Percentiles rank a stretch among this genome's conserved stretches.
These are phyloP conservation scores for Potamilus streckersoni DNA, from an alignment of 1,140 invertebrate genomes.

Conservation along the genomic window DNA sequence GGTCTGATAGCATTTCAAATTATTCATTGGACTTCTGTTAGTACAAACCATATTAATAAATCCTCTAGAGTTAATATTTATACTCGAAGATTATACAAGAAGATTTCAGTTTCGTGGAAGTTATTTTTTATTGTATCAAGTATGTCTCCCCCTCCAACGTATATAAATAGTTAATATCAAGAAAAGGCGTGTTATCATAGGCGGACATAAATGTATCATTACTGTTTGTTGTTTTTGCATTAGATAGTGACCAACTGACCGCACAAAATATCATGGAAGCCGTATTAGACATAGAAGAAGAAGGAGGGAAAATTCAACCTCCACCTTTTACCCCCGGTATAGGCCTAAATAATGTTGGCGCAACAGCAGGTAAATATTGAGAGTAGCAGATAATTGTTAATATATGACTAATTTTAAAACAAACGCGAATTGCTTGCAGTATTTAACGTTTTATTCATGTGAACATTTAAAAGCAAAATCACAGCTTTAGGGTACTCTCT, in stretches of 20 bases:
- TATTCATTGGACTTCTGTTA: too few relatives aligned
- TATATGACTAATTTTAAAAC: not conserved
- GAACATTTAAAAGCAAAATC: not conserved
- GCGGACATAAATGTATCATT: too few relatives aligned
- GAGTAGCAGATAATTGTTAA: not conserved
- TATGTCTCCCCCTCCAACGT: too few relatives aligned
- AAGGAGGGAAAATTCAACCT: not conserved
- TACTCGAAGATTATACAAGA: too few relatives aligned
- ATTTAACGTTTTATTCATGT: not conserved
- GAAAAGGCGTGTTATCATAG: too few relatives aligned
- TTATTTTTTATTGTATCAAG: too few relatives aligned
- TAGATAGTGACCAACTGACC: not conserved
- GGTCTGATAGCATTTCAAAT: too few relatives aligned
- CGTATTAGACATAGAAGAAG: slow-evolving; percentile 15
- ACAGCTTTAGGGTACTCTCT: not conserved
- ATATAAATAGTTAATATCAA: too few relatives aligned
- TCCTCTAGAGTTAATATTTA: too few relatives aligned
- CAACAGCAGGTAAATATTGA: not conserved
- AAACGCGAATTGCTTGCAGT: not conserved
- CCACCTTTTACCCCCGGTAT: not conserved
- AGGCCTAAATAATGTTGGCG: not conserved
- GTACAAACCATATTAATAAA: too few relatives aligned
- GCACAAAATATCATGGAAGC: slow-evolving; percentile 6
- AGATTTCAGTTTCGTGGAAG: too few relatives aligned
- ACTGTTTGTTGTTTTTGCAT: too few relatives aligned